phyloP scores from a whole-genome alignment of 2,797 vertebrate species.

The Hephaestus fuliginosus region DNA sequence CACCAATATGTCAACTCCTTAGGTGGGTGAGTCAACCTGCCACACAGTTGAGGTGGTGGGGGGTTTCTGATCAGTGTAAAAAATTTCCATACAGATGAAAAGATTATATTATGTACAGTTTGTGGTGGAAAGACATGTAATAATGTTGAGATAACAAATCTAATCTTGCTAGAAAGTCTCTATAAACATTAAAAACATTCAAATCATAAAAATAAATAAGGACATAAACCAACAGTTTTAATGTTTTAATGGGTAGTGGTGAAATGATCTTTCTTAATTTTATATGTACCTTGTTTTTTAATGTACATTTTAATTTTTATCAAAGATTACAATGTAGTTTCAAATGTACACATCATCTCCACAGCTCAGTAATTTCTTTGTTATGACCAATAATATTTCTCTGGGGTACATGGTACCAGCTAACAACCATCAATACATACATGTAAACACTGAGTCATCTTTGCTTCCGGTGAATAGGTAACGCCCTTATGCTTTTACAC shows the following conservation, averaged over 20 bases:
- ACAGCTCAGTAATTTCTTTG: neutral
- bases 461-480: constrained; percentile 27
- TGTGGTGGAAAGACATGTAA: neutral
- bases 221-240: neutral
- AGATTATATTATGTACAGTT: neutral
- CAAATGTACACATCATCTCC: neutral
- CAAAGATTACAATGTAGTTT: neutral
- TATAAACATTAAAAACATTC: no score
- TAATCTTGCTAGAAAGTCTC: neutral
- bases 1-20: neutral
- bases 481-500: constrained; percentile 5
- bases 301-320: neutral
- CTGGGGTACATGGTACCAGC: neutral
- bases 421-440: constrained; percentile 46
- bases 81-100: neutral
- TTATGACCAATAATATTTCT: neutral
- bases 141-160: no score
- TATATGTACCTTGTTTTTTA: neutral
- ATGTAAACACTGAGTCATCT: constrained; percentile 67
- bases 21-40: constrained; percentile 5
- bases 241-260: neutral
- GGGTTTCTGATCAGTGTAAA: neutral
- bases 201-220: neutral
- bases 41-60: constrained; percentile 1
- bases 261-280: neutral